Conservation (phyloP, 2,888 invertebrate species). For the Ophioninae sp. region DNA sequence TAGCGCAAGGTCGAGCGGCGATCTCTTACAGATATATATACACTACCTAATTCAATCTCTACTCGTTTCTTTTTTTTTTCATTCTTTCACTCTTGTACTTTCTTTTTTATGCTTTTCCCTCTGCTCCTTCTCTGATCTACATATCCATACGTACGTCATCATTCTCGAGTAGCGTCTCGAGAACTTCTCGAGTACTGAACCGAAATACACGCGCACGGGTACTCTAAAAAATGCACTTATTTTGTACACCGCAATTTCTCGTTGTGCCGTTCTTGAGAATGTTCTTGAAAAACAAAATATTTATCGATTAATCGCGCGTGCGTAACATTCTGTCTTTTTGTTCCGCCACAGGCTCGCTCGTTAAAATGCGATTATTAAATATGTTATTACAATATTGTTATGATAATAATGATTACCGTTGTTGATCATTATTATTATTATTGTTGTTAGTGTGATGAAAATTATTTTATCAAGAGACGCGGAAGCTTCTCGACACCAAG, state of each 20-base stretch:
- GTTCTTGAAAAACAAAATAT: constrained; percentile 56
- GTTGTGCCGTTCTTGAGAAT: constrained; percentile 25
- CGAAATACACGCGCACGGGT: background rate
- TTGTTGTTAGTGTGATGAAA: background rate
- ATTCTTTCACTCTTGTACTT: constrained; percentile 12
- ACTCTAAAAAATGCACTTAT: background rate
- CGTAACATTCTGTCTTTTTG: background rate
- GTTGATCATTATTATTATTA: background rate
- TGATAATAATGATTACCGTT: background rate
- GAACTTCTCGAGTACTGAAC: constrained; percentile 37
- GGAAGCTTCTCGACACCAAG: no score
- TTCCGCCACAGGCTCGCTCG: no score
- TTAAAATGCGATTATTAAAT: no score
- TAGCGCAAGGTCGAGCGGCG: constrained; percentile 66
- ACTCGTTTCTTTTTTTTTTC: constrained; percentile 13
- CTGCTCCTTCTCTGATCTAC: constrained; percentile 21
- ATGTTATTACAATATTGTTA: no score
- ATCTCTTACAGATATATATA: constrained; percentile 24
- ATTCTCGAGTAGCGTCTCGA: constrained; percentile 36
- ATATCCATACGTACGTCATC: constrained; percentile 33
- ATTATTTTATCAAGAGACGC: background rate
- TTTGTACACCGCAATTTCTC: constrained; percentile 7
- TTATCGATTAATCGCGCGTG: constrained; percentile 48
- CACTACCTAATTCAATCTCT: constrained; percentile 39
- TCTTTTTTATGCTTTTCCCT: constrained; percentile 8